Evolutionary conservation across 2,113 vertebrate species (phyloP).

Genomic region (Carassius carassius): DNA sequence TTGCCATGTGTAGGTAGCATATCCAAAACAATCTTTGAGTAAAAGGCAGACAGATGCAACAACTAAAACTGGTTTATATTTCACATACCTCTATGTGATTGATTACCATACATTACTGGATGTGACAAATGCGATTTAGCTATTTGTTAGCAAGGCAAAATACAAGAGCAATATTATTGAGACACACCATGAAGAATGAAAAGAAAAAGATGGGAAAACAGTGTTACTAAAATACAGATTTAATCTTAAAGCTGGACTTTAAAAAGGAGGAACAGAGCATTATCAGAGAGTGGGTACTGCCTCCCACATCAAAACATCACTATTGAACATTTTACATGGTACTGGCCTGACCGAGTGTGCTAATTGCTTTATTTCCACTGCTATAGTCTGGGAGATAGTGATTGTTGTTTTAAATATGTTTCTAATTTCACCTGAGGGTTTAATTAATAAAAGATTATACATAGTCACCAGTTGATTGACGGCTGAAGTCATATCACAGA

Average conservation of each 20-base stretch:
- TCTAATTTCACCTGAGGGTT: constrained; percentile 4
- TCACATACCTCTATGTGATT: not conserved
- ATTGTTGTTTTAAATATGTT: not conserved
- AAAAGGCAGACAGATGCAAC: not conserved
- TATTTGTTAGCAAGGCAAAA: constrained; percentile 13
- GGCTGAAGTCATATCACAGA: not conserved
- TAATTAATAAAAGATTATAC: constrained; percentile 28
- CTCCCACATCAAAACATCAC: not conserved
- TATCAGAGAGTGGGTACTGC: not conserved
- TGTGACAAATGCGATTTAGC: not conserved
- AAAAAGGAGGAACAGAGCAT: not conserved
- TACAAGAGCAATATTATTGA: not conserved
- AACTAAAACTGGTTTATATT: not conserved
- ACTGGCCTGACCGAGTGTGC: not conserved
- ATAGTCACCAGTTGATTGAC: constrained; percentile 2
- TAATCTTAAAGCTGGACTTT: not conserved
- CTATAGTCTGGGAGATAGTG: not conserved
- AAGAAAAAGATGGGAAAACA: not conserved
- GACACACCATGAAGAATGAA: not conserved
- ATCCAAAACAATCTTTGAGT: constrained; percentile 6
- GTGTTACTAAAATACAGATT: not conserved
- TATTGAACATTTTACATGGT: not conserved
- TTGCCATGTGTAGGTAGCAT: not conserved
- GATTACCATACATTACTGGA: not conserved
- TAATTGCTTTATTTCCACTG: not conserved